Evolutionary conservation across 2,797 vertebrate genomes (phyloP).

Genomic region (Sebastes minor): DNA sequence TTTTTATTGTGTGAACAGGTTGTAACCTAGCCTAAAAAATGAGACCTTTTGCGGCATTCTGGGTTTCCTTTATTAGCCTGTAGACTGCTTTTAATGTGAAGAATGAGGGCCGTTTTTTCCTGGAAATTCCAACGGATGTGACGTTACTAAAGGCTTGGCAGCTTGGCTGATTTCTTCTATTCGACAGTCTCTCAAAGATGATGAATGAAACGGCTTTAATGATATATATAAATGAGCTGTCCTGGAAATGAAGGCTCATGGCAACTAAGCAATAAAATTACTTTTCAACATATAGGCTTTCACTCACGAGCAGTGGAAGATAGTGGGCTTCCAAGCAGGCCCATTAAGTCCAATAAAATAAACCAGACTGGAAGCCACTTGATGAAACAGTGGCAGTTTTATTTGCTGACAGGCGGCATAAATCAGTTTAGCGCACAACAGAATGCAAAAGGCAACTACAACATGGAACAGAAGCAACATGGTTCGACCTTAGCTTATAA

Average conservation of each 20-base stretch:
- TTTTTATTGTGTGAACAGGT: too few species aligned
- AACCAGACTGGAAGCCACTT: conserved; percentile 42
- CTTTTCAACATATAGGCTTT: conserved; percentile 37
- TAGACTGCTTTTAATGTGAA: too few species aligned
- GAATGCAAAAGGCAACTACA: neutral
- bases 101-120: too few species aligned
- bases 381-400: conserved; percentile 50
- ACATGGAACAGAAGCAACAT: neutral
- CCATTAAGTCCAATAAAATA: conserved; percentile 60
- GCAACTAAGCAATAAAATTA: conserved; percentile 50
- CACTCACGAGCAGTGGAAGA: conserved; percentile 28
- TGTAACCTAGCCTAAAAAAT: too few species aligned
- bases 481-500: neutral
- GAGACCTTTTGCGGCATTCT: too few species aligned
- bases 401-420: conserved; percentile 48
- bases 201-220: conserved; percentile 37
- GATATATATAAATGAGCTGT: conserved; percentile 53
- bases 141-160: neutral
- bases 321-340: conserved; percentile 19
- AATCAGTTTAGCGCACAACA: conserved; percentile 20
- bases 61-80: too few species aligned
- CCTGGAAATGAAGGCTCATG: conserved; percentile 42
- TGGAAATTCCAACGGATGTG: too few species aligned
- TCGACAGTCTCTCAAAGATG: conserved; percentile 24
- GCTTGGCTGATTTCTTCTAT: conserved; percentile 1